Conservation (phyloP, 2,113 vertebrate species). For the Sturnira hondurensis region DNA sequence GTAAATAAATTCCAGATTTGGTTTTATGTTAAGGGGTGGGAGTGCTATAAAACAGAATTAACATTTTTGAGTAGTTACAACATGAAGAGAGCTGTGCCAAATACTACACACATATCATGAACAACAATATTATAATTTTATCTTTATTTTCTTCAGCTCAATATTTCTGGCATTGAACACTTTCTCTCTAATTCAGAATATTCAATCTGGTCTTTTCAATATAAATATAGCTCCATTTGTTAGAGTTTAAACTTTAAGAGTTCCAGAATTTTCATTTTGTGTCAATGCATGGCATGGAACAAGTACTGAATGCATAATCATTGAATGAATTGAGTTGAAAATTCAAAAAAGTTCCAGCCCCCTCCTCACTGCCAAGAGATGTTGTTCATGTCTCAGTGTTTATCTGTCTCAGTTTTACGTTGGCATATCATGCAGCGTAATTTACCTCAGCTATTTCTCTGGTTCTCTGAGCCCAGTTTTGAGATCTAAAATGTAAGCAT, state of each 20-base stretch:
- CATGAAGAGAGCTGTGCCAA: background rate
- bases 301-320: background rate
- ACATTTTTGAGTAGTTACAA: background rate
- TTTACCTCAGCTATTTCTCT: background rate
- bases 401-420: background rate
- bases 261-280: background rate
- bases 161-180: background rate
- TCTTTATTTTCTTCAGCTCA: background rate
- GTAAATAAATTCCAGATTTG: background rate
- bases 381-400: background rate
- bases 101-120: background rate
- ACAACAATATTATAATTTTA: background rate
- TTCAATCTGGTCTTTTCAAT: background rate
- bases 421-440: background rate
- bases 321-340: background rate
- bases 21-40: background rate
- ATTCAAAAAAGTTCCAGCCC: background rate
- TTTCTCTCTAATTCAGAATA: background rate
- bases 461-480: background rate
- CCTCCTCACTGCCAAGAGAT: background rate
- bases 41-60: background rate
- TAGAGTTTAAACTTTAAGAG: background rate
- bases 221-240: background rate
- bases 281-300: background rate
- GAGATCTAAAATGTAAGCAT: background rate